Evolutionary conservation across 2,888 invertebrate genomes (phyloP).

Genomic region (Phyllotreta striolata): DNA sequence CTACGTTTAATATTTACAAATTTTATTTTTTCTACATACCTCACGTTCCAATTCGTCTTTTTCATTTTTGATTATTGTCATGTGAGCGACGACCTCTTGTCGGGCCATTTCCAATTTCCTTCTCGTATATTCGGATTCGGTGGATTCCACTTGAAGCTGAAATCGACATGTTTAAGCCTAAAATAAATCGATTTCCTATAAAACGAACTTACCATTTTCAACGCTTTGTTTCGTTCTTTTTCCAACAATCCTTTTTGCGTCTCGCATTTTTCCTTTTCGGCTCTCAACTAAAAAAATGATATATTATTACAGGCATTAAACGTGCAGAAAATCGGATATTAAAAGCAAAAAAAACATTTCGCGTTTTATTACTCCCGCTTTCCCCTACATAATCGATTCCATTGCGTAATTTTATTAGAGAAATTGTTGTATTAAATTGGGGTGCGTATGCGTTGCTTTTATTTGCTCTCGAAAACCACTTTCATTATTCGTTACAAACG

Average conservation of each 20-base stretch:
- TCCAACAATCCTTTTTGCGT: slow-evolving; percentile 62
- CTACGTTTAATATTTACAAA: too few species aligned
- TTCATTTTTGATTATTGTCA: slow-evolving; percentile 67
- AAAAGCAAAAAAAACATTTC: not conserved
- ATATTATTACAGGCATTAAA: not conserved
- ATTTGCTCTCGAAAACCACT: too few species aligned
- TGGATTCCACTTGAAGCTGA: slow-evolving; percentile 66
- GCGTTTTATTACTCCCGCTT: too few species aligned
- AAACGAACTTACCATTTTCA: slow-evolving; percentile 62
- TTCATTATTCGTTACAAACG: too few species aligned
- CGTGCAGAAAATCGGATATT: not conserved
- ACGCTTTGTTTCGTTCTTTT: slow-evolving; percentile 62
- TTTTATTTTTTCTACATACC: slow-evolving; percentile 54
- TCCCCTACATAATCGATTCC: too few species aligned
- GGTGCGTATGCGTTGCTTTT: too few species aligned
- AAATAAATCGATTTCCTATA: slow-evolving; percentile 36
- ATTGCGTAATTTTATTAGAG: too few species aligned
- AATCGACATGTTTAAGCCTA: slow-evolving; percentile 32
- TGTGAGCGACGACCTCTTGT: slow-evolving; percentile 67
- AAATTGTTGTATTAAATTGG: too few species aligned
- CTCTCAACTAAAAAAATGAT: slow-evolving; percentile 56
- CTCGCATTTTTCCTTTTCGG: slow-evolving; percentile 62
- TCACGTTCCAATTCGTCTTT: slow-evolving; percentile 67
- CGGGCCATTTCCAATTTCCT: slow-evolving; percentile 66
- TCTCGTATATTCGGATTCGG: slow-evolving; percentile 66